Evolutionary conservation across 1,140 invertebrate species (phyloP).

Genomic region (Drosophila fuyamai): DNA sequence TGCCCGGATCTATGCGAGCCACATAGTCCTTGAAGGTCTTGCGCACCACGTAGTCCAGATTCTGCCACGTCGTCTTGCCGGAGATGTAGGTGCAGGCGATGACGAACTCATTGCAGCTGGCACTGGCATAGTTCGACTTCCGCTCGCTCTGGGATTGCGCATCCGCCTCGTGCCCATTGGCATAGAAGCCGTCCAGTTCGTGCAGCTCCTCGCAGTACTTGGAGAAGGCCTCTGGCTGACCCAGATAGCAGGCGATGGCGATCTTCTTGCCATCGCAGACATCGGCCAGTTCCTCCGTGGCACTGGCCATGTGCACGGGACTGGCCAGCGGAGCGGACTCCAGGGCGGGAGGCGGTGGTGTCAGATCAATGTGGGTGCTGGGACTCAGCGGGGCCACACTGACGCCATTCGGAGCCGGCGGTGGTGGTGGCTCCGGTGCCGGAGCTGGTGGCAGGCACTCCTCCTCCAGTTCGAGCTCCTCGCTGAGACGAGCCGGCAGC

Average conservation of each 20-base stretch:
- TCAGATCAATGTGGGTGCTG: constrained; percentile 80
- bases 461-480: constrained; percentile 86
- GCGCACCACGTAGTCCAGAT: constrained; percentile 95
- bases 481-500: constrained; percentile 85
- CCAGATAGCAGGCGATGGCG: constrained; percentile 92
- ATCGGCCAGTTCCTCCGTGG: constrained; percentile 89
- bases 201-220: constrained; percentile 89
- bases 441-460: constrained; percentile 85
- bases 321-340: constrained; percentile 67
- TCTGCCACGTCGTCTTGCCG: constrained; percentile 97
- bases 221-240: constrained; percentile 91
- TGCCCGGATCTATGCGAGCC: constrained; percentile 95
- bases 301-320: constrained; percentile 77
- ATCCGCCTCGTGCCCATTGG: constrained; percentile 81
- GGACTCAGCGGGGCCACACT: constrained; percentile 64
- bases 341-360: constrained; percentile 79
- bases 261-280: constrained; percentile 94
- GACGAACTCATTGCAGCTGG: constrained; percentile 87
- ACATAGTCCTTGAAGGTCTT: constrained; percentile 98
- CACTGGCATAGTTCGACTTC: constrained; percentile 50
- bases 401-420: constrained; percentile 52
- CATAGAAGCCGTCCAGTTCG: constrained; percentile 86
- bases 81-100: constrained; percentile 96
- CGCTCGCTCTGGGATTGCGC: constrained; percentile 84
- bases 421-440: constrained; percentile 83